Conservation (phyloP, 2,113 vertebrate species). For the Phyllostomus hastatus region DNA sequence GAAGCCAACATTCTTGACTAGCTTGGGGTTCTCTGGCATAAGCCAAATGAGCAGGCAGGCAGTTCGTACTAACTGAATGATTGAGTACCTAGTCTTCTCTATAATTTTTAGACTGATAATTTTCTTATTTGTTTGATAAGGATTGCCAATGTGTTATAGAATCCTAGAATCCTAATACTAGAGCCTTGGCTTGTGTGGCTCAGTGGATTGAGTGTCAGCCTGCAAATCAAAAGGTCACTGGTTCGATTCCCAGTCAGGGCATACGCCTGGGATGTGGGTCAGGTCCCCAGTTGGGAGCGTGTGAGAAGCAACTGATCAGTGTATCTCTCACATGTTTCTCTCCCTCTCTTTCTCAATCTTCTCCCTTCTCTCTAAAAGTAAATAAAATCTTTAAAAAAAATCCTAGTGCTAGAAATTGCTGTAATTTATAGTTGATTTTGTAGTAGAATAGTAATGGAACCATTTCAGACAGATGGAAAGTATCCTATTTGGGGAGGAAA, state of each 20-base stretch:
- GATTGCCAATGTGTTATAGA: not conserved
- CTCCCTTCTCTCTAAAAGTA: too few relatives aligned
- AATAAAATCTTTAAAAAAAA: too few relatives aligned
- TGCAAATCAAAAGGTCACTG: too few relatives aligned
- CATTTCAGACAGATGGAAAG: not conserved
- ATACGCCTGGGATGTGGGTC: too few relatives aligned
- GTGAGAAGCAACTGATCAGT: too few relatives aligned
- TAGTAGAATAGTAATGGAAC: slow-evolving; percentile 8
- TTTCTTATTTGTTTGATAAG: slow-evolving; percentile 20
- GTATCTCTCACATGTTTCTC: too few relatives aligned
- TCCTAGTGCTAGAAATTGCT: not conserved
- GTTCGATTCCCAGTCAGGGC: too few relatives aligned
- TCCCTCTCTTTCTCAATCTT: too few relatives aligned
- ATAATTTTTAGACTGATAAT: not conserved
- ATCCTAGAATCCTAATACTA: not conserved
- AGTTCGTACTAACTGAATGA: not conserved
- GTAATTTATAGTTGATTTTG: not conserved
- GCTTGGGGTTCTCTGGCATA: not conserved
- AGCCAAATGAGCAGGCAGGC: not conserved
- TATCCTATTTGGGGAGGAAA: not conserved
- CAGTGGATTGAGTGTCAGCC: too few relatives aligned
- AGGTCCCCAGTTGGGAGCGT: too few relatives aligned
- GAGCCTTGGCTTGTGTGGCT: too few relatives aligned
- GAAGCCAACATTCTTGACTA: not conserved
- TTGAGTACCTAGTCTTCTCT: not conserved